Base-by-base conservation (phyloP, 2,797 vertebrate genomes). In the Emydoidea blandingii region DNA sequence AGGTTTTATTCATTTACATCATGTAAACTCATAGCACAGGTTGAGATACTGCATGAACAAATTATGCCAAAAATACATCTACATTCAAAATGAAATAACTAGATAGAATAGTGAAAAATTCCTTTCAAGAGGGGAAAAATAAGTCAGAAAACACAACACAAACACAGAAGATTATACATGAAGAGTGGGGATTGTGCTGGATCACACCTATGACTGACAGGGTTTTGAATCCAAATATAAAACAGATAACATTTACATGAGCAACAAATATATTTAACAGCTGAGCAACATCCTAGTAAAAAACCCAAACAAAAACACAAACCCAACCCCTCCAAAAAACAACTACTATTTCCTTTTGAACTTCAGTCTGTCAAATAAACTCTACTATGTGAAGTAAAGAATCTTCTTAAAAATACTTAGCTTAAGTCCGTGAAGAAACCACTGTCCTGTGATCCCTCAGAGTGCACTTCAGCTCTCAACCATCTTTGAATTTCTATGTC, bases 11-110 rank as follows among this genome's bases (percentile, higher is more conserved):
- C 50, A 41, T 81, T 88, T 4, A 12, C 91, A 7, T 84, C 3
- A 12, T 87, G 88, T 94, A 89, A 85, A 23, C 57, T 95, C 31
- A 65, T 27, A 53, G 50, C 79, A 91, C 23, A 89, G 62, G 50
- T 90, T 76, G 27, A 90, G 19, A 47, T 41, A 41, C 56, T 82
- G 62, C 0, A 1, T 56, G 41, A 82, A 95, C 85, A 14, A 85
- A 68, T 68, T 8, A 14, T 4, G 4, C 68, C 21, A 82, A 81
- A 68, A 83, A 88, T 15, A 21, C 27, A 10, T 2, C 0, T 5
- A 2, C 21, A 23, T 34, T 50, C 84, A 29, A 19, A 86, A 74
- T 76, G 4, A 81, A 79, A 12, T 89, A 57, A 62, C 29, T 76
- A 29, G 65, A 74, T 54, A 82, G 85, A 90, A 34, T 8, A 27